A percentile compares a stretch with the other conserved stretches of the same genome.
Evolutionary conservation across 1,140 invertebrate genomes (phyloP).

Genomic region (Aphaenogaster rudis): DNA sequence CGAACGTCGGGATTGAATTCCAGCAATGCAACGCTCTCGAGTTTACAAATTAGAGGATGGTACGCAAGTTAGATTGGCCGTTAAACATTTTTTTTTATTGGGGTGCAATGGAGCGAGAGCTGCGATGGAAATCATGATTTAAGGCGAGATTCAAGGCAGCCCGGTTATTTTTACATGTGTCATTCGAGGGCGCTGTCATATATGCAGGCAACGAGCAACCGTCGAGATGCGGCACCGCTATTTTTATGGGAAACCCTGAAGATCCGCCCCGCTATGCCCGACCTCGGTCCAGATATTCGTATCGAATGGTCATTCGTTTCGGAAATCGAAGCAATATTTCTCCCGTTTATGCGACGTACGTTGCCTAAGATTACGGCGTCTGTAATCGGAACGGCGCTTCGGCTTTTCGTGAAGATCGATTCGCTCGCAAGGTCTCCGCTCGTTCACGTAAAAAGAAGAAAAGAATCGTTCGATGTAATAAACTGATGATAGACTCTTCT

Average conservation of each 20-base stretch:
- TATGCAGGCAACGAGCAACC: background rate
- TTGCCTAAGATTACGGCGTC: background rate
- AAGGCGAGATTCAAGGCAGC: slow-evolving; percentile 11
- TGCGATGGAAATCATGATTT: slow-evolving; percentile 20
- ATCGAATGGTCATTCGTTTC: slow-evolving; percentile 2
- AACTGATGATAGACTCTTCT: background rate
- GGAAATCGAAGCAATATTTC: slow-evolving; percentile 9
- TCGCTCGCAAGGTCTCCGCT: background rate
- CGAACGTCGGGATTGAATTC: background rate
- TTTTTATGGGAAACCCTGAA: slow-evolving; percentile 61
- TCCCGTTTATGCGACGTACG: slow-evolving; percentile 14
- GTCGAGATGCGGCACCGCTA: slow-evolving; percentile 6
- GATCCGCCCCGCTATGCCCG: slow-evolving; percentile 20
- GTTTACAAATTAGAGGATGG: background rate
- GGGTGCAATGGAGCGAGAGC: background rate
- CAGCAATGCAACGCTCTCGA: background rate
- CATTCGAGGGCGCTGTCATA: slow-evolving; percentile 3
- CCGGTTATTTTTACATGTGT: slow-evolving; percentile 49
- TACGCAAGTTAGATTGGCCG: background rate
- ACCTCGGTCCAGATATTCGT: slow-evolving; percentile 49
- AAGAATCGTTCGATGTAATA: background rate
- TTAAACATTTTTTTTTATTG: slow-evolving; percentile 22
- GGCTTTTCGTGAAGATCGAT: slow-evolving; percentile 5
- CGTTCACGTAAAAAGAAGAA: background rate
- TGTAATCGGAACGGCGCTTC: background rate